A percentile compares a stretch with the other conserved stretches of the same genome.
Evolutionary conservation across 2,113 vertebrate genomes (phyloP).

Genomic region (Eira barbara): DNA sequence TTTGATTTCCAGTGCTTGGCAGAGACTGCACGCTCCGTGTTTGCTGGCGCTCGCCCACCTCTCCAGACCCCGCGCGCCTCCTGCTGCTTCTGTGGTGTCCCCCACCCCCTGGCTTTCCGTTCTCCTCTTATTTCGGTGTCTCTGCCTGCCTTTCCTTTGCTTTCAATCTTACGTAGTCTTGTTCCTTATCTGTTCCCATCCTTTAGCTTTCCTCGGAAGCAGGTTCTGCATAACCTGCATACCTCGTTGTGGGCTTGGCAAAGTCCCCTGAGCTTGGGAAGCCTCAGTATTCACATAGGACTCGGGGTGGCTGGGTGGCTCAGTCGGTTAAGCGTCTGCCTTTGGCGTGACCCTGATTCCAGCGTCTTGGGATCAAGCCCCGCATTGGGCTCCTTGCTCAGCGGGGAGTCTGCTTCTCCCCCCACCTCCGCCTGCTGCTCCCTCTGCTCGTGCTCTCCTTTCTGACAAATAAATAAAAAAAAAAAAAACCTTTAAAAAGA

Average conservation of each 20-base stretch:
- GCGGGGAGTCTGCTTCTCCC: too few species aligned
- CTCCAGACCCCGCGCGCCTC: too few species aligned
- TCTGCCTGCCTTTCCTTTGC: neutral
- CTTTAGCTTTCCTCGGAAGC: neutral
- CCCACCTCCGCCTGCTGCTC: too few species aligned
- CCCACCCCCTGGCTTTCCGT: neutral
- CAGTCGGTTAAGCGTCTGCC: neutral
- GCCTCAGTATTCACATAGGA: neutral
- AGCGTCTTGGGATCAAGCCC: neutral
- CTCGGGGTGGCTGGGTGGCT: neutral
- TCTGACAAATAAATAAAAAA: neutral
- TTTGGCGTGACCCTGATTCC: neutral
- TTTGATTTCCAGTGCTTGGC: rapidly evolving
- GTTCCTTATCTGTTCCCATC: neutral
- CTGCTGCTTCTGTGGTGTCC: too few species aligned
- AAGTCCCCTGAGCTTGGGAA: neutral
- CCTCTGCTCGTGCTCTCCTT: neutral
- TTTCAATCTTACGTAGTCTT: neutral
- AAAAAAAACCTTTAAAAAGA: neutral
- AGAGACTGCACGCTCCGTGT: rapidly evolving
- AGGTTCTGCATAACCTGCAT: neutral
- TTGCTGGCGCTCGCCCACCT: rapidly evolving
- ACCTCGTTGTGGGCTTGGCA: neutral
- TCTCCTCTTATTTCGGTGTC: neutral
- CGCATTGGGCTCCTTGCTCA: neutral